These are phyloP conservation scores for Ligdia adustata DNA, from an alignment of 2,888 invertebrate genomes.

Conservation along the genomic window DNA sequence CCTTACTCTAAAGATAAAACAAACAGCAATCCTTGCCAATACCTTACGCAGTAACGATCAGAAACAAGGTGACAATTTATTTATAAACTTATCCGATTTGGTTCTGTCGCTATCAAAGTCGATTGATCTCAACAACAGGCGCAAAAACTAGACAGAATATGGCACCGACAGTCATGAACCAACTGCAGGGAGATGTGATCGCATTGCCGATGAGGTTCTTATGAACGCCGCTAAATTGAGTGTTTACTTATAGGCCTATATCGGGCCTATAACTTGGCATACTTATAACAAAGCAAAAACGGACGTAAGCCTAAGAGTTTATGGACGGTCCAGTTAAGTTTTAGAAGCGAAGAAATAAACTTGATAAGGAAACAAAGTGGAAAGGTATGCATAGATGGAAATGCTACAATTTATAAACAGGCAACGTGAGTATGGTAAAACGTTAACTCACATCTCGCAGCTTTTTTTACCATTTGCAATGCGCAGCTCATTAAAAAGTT, in stretches of 20 bases:
- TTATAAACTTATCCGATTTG: slow-evolving; percentile 42
- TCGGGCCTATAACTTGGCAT: neutral
- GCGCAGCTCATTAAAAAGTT: neutral
- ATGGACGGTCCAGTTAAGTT: no score
- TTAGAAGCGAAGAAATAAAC: no score
- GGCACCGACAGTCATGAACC: slow-evolving; percentile 10
- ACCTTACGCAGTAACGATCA: neutral
- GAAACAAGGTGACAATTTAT: neutral
- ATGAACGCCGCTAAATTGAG: slow-evolving; percentile 12
- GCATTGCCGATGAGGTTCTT: slow-evolving; percentile 14
- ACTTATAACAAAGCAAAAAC: neutral
- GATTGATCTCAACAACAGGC: slow-evolving; percentile 34
- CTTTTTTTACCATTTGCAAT: neutral
- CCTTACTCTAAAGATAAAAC: no score
- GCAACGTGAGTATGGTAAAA: no score
- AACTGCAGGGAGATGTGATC: slow-evolving; percentile 5
- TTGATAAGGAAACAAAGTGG: no score
- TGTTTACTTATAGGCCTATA: slow-evolving; percentile 5
- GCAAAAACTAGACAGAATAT: slow-evolving; percentile 10
- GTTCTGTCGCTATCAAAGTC: slow-evolving; percentile 35
- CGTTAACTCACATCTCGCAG: no score
- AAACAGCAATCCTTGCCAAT: neutral
- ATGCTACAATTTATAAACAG: no score
- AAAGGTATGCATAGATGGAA: no score
- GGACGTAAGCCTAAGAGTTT: no score